Conservation (phyloP, 2,797 vertebrate species). For the Tapera naevia region DNA sequence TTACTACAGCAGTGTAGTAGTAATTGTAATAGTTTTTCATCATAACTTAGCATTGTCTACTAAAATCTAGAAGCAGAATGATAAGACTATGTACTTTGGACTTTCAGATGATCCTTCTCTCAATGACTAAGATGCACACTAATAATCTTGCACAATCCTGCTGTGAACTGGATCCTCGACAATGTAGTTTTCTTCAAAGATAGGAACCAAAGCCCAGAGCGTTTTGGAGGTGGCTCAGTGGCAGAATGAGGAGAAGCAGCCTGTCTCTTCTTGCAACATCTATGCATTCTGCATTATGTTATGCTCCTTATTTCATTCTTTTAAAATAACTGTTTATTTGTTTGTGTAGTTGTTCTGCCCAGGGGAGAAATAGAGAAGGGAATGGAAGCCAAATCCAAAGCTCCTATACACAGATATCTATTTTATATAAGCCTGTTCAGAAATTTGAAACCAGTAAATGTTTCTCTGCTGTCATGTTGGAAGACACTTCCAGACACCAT, state of each 20-base stretch:
- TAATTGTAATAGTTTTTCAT: neutral
- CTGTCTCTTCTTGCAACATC: neutral
- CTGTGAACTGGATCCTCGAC: neutral
- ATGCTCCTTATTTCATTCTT: neutral
- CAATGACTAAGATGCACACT: neutral
- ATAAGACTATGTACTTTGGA: neutral
- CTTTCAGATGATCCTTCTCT: neutral
- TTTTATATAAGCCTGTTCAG: neutral
- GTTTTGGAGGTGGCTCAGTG: neutral
- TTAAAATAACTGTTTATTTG: neutral
- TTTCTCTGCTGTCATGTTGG: neutral
- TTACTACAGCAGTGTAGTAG: neutral
- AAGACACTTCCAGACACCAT: neutral
- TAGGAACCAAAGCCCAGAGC: neutral
- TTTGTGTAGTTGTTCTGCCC: neutral
- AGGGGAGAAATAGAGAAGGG: neutral
- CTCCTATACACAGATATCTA: neutral
- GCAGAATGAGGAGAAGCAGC: neutral
- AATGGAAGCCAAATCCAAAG: neutral
- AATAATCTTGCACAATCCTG: neutral
- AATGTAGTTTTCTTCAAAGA: neutral
- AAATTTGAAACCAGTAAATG: neutral
- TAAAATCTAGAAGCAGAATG: neutral
- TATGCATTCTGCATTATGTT: neutral
- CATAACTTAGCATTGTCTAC: neutral